Evolutionary conservation across 2,888 invertebrate genomes (phyloP).

Genomic region (Helleia helle): DNA sequence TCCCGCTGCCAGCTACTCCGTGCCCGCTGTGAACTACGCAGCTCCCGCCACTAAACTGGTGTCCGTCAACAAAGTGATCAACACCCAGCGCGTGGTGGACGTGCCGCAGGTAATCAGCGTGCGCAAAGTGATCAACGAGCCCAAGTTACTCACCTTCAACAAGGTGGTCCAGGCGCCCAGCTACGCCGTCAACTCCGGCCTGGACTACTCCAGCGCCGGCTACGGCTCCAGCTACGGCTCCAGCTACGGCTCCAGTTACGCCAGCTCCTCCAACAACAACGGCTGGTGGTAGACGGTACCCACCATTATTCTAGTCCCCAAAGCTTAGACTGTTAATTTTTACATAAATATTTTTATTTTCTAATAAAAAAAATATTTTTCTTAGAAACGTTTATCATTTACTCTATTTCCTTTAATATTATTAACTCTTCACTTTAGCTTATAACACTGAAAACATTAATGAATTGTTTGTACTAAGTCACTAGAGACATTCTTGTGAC

Average conservation of each 20-base stretch:
- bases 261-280: slow-evolving; percentile 14
- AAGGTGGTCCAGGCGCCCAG: slow-evolving; percentile 34
- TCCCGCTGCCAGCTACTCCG: slow-evolving; percentile 7
- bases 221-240: slow-evolving; percentile 19
- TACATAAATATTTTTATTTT: too few species aligned
- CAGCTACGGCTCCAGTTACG: slow-evolving; percentile 21
- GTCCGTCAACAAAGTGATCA: slow-evolving; percentile 36
- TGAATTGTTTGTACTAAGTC: too few species aligned
- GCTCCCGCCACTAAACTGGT: slow-evolving; percentile 27
- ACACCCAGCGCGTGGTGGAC: slow-evolving; percentile 30
- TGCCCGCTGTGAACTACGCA: slow-evolving; percentile 19
- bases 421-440: too few species aligned
- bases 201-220: too few species aligned
- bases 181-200: slow-evolving; percentile 19
- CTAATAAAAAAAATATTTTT: too few species aligned
- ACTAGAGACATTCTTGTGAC: too few species aligned
- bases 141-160: slow-evolving; percentile 44
- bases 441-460: too few species aligned
- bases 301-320: too few species aligned
- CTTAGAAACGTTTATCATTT: too few species aligned
- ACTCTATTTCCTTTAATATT: too few species aligned
- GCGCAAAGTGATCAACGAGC: slow-evolving; percentile 38
- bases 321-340: too few species aligned
- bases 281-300: slow-evolving; percentile 30
- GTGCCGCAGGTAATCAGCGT: slow-evolving; percentile 36